phyloP scores from a whole-genome alignment of 2,888 invertebrate genomes.

The Apodemia mormo region DNA sequence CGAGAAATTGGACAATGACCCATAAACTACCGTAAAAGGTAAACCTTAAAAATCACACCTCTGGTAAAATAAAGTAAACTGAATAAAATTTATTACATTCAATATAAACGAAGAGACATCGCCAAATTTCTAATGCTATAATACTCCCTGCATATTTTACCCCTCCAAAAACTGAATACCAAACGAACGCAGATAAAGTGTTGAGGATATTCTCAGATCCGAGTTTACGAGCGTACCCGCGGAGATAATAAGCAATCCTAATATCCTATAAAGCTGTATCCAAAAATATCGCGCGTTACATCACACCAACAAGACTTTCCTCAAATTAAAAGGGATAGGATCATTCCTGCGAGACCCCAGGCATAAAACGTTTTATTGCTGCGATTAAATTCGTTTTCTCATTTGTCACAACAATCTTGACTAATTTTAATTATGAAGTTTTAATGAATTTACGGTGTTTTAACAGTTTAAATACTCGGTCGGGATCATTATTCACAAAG shows the following conservation, averaged over 20 bases:
- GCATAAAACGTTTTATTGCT: conserved; percentile 2
- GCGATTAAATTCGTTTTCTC: background rate
- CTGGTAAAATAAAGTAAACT: background rate
- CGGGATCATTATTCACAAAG: background rate
- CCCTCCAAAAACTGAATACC: conserved; percentile 27
- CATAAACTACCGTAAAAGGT: background rate
- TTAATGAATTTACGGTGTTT: background rate
- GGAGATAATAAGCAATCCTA: conserved; percentile 30
- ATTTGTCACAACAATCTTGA: background rate
- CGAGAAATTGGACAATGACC: too few species aligned
- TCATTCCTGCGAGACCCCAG: background rate
- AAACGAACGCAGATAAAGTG: conserved; percentile 29
- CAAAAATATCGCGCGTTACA: conserved; percentile 23
- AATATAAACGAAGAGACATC: conserved; percentile 20
- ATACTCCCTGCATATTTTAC: conserved; percentile 21
- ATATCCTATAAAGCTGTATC: conserved; percentile 31
- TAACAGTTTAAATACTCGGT: background rate
- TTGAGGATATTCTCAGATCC: conserved; percentile 28
- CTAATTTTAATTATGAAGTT: background rate
- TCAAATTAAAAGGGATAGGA: conserved; percentile 19
- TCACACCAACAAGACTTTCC: conserved; percentile 14
- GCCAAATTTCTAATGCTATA: conserved; percentile 14
- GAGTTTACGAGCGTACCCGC: conserved; percentile 32
- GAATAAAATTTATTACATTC: conserved; percentile 15
- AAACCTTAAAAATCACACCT: background rate